These are phyloP conservation scores for Botia almorhae DNA, from an alignment of 2,797 vertebrate genomes.

Conservation along the genomic window DNA sequence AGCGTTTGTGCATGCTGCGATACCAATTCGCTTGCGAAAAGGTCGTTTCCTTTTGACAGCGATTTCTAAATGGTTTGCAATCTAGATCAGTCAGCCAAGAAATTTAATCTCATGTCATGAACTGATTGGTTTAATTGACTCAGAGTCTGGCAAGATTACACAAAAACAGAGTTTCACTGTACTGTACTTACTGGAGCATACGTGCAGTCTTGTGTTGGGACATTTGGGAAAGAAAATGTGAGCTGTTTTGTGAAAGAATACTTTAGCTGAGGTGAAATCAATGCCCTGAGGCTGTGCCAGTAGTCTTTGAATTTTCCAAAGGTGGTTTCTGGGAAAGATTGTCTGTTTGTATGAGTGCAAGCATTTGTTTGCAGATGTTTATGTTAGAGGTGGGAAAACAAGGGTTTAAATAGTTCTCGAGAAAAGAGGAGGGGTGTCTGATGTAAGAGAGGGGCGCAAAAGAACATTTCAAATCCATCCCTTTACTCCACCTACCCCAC, in stretches of 20 bases:
- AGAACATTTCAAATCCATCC: conserved; percentile 69
- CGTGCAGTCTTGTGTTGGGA: conserved; percentile 1
- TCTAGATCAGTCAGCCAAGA: conserved; percentile 37
- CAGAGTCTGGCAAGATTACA: conserved; percentile 28
- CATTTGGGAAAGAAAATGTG: neutral
- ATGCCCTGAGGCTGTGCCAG: conserved; percentile 30
- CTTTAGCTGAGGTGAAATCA: conserved; percentile 12
- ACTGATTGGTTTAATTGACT: conserved; percentile 47
- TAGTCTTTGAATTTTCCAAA: conserved; percentile 40
- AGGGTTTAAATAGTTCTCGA: conserved; percentile 45
- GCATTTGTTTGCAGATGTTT: conserved; percentile 55
- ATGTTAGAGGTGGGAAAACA: conserved; percentile 56
- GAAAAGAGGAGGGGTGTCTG: conserved; percentile 48
- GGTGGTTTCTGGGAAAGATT: conserved; percentile 41
- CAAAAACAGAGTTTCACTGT: conserved; percentile 28
- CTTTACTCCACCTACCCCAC: conserved; percentile 70
- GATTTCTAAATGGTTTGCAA: conserved; percentile 16
- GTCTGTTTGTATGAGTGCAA: conserved; percentile 34
- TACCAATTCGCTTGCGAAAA: conserved; percentile 21
- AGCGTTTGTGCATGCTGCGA: conserved; percentile 24
- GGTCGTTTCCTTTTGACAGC: conserved; percentile 20
- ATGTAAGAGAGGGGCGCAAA: conserved; percentile 55
- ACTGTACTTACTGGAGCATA: neutral
- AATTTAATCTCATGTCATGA: conserved; percentile 41
- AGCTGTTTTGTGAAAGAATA: conserved; percentile 17